phyloP scores from a whole-genome alignment of 2,888 invertebrate genomes.

The Limnephilus lunatus region DNA sequence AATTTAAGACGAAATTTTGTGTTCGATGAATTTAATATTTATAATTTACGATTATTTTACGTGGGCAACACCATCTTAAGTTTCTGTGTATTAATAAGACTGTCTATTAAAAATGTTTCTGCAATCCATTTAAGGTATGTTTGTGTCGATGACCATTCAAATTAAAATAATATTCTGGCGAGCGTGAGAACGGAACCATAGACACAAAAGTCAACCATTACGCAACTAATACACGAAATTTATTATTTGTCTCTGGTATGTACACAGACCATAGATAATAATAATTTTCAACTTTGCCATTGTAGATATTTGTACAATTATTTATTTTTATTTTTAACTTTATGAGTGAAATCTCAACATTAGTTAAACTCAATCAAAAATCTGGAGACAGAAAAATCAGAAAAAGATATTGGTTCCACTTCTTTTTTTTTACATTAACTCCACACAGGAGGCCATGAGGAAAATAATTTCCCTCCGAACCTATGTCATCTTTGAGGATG shows the following conservation, averaged over 20 bases:
- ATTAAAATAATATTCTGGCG: constrained; percentile 21
- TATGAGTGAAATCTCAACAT: too few relatives aligned
- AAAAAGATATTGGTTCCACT: too few relatives aligned
- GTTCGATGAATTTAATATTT: neutral
- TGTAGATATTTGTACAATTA: neutral
- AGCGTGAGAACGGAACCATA: constrained; percentile 29
- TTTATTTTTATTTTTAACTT: neutral
- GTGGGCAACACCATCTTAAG: neutral
- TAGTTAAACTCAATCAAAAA: too few relatives aligned
- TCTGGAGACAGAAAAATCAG: too few relatives aligned
- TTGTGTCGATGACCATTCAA: neutral
- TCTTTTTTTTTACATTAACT: too few relatives aligned
- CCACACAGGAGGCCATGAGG: too few relatives aligned
- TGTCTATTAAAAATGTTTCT: neutral
- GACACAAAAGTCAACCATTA: neutral
- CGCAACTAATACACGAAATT: constrained; percentile 24
- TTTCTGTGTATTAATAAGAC: neutral
- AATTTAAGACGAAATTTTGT: too few relatives aligned
- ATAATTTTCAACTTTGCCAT: neutral
- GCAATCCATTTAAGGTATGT: neutral
- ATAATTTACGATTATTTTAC: neutral
- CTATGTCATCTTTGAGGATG: too few relatives aligned
- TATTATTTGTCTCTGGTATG: constrained; percentile 29
- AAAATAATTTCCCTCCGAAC: too few relatives aligned
- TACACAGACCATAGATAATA: neutral